Base-by-base conservation (phyloP, 1,140 invertebrate species). In the Platyscapa corneri region DNA sequence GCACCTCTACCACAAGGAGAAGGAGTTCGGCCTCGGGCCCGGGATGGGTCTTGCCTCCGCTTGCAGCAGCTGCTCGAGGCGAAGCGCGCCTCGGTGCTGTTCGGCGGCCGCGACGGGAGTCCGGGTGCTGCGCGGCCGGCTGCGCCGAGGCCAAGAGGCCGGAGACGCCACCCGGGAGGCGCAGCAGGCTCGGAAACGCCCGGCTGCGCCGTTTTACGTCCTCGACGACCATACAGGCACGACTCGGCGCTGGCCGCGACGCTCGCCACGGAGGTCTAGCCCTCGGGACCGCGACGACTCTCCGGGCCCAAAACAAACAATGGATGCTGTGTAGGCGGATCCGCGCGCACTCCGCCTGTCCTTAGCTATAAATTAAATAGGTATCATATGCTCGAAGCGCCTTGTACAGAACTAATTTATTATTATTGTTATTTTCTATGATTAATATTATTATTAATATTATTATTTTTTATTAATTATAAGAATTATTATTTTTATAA, bases 221-320 rank as follows among this genome's bases (percentile, higher is more conserved):
- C 95, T 95, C 92, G 95, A 95, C 90, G 95, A 95, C 91, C 95
- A 95, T 95, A 94, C 89, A 93, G 93, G 89, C 94, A 94, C 83
- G 94, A 94, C 88, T 90, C 93, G 88, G 87, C 94, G 84, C 88
- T 93, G 46, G 90, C 92, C 80, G 94, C 94, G 74, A 94, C 95
- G 86, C 94, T 95, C 88, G 95, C 95, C 81, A 95, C 95, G 75
- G 95, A 95, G 92, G 95, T 95, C 89, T 95, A 95, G 94, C 90
- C n/a, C 64, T 2, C 78, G 65, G 65, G 64, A 18, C 6, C 3
- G 64, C 3, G 64, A 8, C 23, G 64, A 32, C 75, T 39, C 64
- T 32, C 0, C 39, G 1, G 60, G 60, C 3, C 5, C 14, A 67
- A 65, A 56, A 79, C 67, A 75, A 89, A 75, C 85, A 80, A 89